These are phyloP conservation scores for Antitype chi DNA, from an alignment of 2,888 invertebrate species.

Conservation along the genomic window DNA sequence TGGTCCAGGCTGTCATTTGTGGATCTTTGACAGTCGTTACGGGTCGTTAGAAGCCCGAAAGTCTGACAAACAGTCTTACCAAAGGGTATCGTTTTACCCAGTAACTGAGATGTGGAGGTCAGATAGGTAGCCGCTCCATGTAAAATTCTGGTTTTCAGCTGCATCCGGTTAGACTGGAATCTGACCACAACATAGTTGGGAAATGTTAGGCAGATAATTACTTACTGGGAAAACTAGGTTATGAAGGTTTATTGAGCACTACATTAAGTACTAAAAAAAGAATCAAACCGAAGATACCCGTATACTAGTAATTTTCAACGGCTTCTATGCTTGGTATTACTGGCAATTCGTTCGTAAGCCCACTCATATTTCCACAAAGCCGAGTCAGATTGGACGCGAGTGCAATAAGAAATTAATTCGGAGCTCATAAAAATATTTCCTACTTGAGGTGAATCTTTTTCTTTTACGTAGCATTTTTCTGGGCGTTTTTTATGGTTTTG, in stretches of 20 bases:
- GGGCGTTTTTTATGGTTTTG: not conserved
- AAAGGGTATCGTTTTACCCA: too few species aligned
- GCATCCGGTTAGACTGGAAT: too few species aligned
- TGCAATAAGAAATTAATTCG: constrained; percentile 21
- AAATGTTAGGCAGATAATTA: too few species aligned
- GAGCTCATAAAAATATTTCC: constrained; percentile 18
- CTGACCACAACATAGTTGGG: too few species aligned
- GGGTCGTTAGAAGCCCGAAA: too few species aligned
- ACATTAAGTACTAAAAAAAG: not conserved
- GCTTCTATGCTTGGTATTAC: constrained; percentile 31
- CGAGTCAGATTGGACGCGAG: constrained; percentile 19
- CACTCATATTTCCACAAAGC: constrained; percentile 62
- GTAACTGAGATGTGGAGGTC: too few species aligned
- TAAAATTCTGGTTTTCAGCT: too few species aligned
- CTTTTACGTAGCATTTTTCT: not conserved
- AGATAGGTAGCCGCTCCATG: too few species aligned
- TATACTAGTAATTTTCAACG: not conserved
- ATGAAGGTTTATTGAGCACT: not conserved
- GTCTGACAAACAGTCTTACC: too few species aligned
- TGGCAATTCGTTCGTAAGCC: constrained; percentile 60
- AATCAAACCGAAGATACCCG: not conserved
- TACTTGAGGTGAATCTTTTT: constrained; percentile 11
- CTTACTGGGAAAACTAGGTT: too few species aligned
- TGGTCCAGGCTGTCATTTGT: too few species aligned
- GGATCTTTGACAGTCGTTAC: too few species aligned